Evolutionary conservation across 2,888 invertebrate genomes (phyloP), one percentile per base, ranked within the genome.

Genomic region (Brachynemurus nebulosus): DNA sequence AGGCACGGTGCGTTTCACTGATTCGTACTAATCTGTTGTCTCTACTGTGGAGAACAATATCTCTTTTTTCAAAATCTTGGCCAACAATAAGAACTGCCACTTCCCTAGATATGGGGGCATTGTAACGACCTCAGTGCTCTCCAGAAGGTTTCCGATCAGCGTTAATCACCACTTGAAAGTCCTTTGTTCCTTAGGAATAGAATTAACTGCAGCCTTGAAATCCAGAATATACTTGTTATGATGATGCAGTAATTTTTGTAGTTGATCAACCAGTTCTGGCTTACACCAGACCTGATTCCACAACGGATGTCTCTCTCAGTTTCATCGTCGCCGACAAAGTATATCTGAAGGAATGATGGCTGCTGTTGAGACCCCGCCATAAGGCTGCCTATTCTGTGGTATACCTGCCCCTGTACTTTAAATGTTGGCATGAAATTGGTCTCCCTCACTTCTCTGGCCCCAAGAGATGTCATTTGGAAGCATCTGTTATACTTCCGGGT

Each of bases 321-420:
- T 37, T 54, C 53, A 21, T 47, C 53, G 23, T 51, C 40, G 4
- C 44, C 47, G 48, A 59, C 52, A 39, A 55, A 57, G 52, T 59
- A 57, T 38, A 57, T 53, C 45, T 59, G 57, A 43, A 57, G 34
- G 35, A 53, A 59, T 37, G 56, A 45, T 9, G 54, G 53, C n/a
- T 48, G 37, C 46, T 48, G 43, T 5, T 52, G 51, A 47, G 51
- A 12, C 25, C 50, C 6, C 18, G 56, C 57, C 20, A 55, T 40
- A 46, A 54, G 50, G 48, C 51, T 53, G 50, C 48, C 53, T 40
- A 35, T 35, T 35, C 14, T 16, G 17, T 35, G 35, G 35, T 35
- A 35, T 8, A 35, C 35, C 17, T 35, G 35, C 16, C 35, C 35
- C 12, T 35, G 16, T n/a, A 35, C 16, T 35, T 35, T 35, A 12